phyloP scores from a whole-genome alignment of 2,888 invertebrate species.

The Sarcophaga subvicina region DNA sequence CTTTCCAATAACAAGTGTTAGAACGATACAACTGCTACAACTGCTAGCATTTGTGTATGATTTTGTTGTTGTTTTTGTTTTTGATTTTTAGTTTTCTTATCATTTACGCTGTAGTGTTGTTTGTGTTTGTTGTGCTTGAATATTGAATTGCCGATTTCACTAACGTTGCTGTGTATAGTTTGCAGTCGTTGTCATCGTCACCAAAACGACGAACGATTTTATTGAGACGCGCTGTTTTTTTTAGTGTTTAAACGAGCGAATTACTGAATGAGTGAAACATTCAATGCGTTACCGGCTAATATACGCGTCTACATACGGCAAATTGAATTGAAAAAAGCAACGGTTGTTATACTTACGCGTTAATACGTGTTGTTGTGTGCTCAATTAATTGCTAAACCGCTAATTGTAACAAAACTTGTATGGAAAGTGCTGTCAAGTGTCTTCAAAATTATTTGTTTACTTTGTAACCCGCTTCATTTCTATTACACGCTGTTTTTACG shows the following conservation, averaged over 20 bases:
- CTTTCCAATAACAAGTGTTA: constrained; percentile 48
- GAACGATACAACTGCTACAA: constrained; percentile 63
- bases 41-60: constrained; percentile 39
- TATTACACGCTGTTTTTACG: background rate
- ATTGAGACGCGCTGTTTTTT: constrained; percentile 49
- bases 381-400: constrained; percentile 56
- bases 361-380: constrained; percentile 30
- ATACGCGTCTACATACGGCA: constrained; percentile 43
- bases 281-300: constrained; percentile 62
- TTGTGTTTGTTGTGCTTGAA: constrained; percentile 37
- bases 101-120: background rate
- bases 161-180: constrained; percentile 22
- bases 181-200: constrained; percentile 42
- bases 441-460: constrained; percentile 13
- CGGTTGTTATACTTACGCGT: constrained; percentile 34
- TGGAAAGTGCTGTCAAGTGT: constrained; percentile 42
- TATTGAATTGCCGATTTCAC: constrained; percentile 55
- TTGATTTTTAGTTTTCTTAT: background rate
- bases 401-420: constrained; percentile 63
- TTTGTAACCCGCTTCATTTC: constrained; percentile 15
- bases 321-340: background rate
- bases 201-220: constrained; percentile 44
- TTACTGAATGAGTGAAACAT: constrained; percentile 58
- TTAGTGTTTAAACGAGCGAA: constrained; percentile 46
- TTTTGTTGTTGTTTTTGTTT: constrained; percentile 28